Base-by-base conservation (phyloP, 2,113 vertebrate species). In the Dicaeum eximium region DNA sequence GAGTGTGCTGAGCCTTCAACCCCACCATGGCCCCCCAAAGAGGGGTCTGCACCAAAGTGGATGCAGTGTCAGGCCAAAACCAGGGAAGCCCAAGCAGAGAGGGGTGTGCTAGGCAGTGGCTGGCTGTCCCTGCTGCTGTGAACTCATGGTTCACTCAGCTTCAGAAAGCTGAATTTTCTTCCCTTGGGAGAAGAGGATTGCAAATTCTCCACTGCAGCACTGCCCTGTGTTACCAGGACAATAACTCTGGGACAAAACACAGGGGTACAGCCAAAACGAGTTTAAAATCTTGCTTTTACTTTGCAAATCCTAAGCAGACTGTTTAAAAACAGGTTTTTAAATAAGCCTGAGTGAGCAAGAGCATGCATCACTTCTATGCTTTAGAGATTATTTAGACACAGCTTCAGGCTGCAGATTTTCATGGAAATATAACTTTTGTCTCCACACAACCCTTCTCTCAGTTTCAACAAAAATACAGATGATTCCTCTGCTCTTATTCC, bases 1-100 rank as follows among this genome's bases (percentile, higher is more conserved):
- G 42, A 10, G 3, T 0, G 17, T 7, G 19, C 61, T 25, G 28
- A 28, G 4, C 73, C 72, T 66, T 56, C 67, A 70, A 0, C 22
- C 40, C n/a, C 2, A 3, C 33, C 7, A 0, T 3, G 5, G 22
- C 23, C 19, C 31, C 58, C 45, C 35, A 12, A 18, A 27, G 21
- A 3, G 25, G 31, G 24, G n/a, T 24, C 45, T 9, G 33, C 51
- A n/a, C 12, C 44, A 25, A 27, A 69, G 4, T 11, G 14, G n/a
- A 12, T 2, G 40, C 53, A n/a, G 17, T 4, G 10, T 11, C 53
- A 67, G 47, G 21, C n/a, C 47, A 47, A 45, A 61, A 2, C 1
- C 1, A 7, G 35, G 28, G 17, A 47, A 53, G 69, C 7, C 6
- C 56, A 33, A 47, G 65, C 40, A 48, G 40, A 60, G 17, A 56